Base-by-base conservation (phyloP, 2,888 invertebrate genomes). In the Malthinus flaveolus region DNA sequence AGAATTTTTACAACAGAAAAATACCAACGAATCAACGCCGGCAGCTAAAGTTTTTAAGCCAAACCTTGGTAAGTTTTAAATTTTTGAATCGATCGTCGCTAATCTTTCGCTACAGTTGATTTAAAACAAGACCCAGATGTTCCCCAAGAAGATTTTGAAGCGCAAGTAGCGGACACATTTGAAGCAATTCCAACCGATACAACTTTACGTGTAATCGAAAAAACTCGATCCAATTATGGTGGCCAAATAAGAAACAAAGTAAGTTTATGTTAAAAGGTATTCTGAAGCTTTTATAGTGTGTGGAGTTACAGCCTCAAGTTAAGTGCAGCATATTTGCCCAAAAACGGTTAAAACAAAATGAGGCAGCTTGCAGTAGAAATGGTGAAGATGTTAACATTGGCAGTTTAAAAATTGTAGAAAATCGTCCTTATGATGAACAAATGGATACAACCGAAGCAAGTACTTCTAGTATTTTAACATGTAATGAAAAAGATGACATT, bases 1-100 rank as follows among this genome's bases (percentile, higher is more conserved):
- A 67, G 87, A 88, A 63, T 92, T 88, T 72, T 73, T 87, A 12
- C 79, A 75, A 36, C 81, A 86, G 64, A 83, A 83, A 60, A 72
- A 74, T 7, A 81, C 82, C 59, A 83, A 84, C 65, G 80, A 82
- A 23, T 78, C 85, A 50, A 80, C 83, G 58, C 85, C 88, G 1
- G 83, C 90, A 0, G 89, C 88, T 0, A 84, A 84, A 70, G 81
- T 49, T 36, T 47, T 48, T 12, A 3, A 42, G 3, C 13, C 32
- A 45, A 5, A 8, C 33, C 31, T 36, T 11, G 35, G n/a, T n/a
- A 7, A 49, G 36, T 37, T 34, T 3, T 23, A 23, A 5, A 5
- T 23, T 23, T 23, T 23, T 23, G 23, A 23, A 3, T 23, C 23
- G 5, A 23, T 23, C 23, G 23, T 23, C 23, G n/a, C 10, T 8